phyloP scores from a whole-genome alignment of 2,888 invertebrate species.

The Bursaphelenchus okinawaensis region DNA sequence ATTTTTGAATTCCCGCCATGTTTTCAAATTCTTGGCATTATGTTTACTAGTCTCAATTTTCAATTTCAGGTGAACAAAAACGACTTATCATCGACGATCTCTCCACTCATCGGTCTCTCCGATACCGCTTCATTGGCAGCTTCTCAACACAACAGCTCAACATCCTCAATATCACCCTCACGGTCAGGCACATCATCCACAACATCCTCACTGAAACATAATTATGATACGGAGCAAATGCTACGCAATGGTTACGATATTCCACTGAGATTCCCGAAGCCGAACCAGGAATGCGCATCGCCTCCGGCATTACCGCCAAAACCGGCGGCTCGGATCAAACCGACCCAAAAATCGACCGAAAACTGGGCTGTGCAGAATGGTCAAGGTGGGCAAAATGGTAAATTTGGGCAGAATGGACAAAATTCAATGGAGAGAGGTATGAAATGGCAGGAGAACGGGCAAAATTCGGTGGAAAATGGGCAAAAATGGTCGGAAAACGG shows the following conservation, averaged over 20 bases:
- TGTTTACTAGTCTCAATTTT: neutral
- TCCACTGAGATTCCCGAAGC: neutral
- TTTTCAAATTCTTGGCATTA: no score
- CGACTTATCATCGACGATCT: constrained; percentile 28
- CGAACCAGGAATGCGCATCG: constrained; percentile 8
- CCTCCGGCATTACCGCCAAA: constrained; percentile 34
- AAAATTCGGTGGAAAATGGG: no score
- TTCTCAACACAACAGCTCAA: constrained; percentile 13
- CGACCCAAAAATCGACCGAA: constrained; percentile 3
- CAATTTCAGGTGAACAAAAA: constrained; percentile 41
- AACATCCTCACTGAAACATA: neutral
- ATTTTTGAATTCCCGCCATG: no score
- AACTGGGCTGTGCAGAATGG: no score
- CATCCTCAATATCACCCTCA: constrained; percentile 8
- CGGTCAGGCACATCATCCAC: constrained; percentile 6
- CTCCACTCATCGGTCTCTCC: constrained; percentile 24
- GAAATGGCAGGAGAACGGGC: no score
- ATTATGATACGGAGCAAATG: neutral
- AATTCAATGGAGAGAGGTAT: no score
- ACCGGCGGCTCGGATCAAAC: constrained; percentile 21
- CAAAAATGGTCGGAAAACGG: no score
- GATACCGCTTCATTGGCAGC: constrained; percentile 5
- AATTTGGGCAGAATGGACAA: no score
- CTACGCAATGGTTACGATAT: constrained; percentile 9
- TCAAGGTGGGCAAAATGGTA: no score